Evolutionary conservation across 53 echinoderm and acorn worm genomes (phyloP), one percentile per base, ranked within the genome.

Genomic region (Stichopus horrens): DNA sequence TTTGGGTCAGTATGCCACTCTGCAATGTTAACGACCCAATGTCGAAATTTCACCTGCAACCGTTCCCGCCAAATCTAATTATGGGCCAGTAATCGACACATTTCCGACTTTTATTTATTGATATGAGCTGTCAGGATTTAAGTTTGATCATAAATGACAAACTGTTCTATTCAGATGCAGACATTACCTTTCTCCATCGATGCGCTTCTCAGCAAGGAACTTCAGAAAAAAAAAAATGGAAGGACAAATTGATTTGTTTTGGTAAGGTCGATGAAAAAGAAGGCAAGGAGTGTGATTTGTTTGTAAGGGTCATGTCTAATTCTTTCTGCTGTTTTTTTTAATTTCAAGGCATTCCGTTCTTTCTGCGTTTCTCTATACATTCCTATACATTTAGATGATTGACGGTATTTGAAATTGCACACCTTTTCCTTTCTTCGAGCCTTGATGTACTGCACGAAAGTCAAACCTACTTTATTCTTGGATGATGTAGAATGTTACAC

Each of bases 91-190:
- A 79, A 79, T 79, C 79, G 79, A 79, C 79, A 79, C 79, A 79
- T 79, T 79, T 79, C 79, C 53, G 79, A 53, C 79, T 79, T 51
- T 79, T 79, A 79, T 79, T 79, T 79, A 79, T 79, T 79, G 79
- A 79, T 79, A 79, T 79, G 79, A 79, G 55, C 56, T 53, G 79
- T 79, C 19, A 79, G 53, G 54, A 79, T 79, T 79, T 55, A 79
- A 79, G 53, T 55, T 79, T 79, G 79, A 79, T 79, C 79, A 79
- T 18, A 54, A 79, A 19, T 79, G 79, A 79, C 79, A 79, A 79
- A 53, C 16, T 53, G 53, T 53, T 79, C 79, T 79, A 54, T 79
- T 53, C 79, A 79, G 55, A 55, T 9, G 53, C 52, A 79, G 13
- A 79, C 55, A 79, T 63, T 63, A 79, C 63, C 63, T 79, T 79